Conservation (phyloP, 2,888 invertebrate species). For the Thereva unica region DNA sequence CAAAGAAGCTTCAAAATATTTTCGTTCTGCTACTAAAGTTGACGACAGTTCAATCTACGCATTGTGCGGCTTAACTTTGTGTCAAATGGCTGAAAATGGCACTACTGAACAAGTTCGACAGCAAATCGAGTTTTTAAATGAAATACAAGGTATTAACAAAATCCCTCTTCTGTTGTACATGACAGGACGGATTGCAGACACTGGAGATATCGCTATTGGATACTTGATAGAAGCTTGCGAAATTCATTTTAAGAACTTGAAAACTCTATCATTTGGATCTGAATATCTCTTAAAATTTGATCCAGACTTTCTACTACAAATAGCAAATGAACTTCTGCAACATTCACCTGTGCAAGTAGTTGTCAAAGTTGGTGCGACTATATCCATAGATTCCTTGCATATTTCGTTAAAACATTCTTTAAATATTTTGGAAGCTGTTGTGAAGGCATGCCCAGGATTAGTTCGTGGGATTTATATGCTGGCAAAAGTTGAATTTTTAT, state of each 20-base stretch:
- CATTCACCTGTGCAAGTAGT: conserved; percentile 70
- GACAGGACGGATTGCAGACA: conserved; percentile 67
- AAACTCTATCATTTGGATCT: conserved; percentile 71
- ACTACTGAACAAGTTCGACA: conserved; percentile 75
- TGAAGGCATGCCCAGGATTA: conserved; percentile 82
- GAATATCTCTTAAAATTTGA: conserved; percentile 76
- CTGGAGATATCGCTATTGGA: conserved; percentile 62
- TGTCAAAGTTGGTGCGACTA: conserved; percentile 54
- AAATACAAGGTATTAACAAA: conserved; percentile 72
- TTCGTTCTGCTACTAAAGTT: conserved; percentile 78
- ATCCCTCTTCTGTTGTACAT: conserved; percentile 71
- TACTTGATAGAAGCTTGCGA: conserved; percentile 68
- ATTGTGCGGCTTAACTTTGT: conserved; percentile 78
- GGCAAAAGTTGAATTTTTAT: conserved; percentile 79
- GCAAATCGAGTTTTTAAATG: conserved; percentile 84
- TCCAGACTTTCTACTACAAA: conserved; percentile 82
- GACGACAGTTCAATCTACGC: conserved; percentile 83
- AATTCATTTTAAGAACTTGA: conserved; percentile 60
- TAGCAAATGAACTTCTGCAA: conserved; percentile 75
- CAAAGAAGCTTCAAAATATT: conserved; percentile 79
- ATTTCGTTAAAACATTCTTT: conserved; percentile 64
- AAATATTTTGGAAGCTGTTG: conserved; percentile 71
- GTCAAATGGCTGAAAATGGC: conserved; percentile 77
- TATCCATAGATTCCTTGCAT: conserved; percentile 60
- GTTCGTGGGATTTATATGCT: conserved; percentile 69